phyloP scores from a whole-genome alignment of 2,797 vertebrate genomes.

The Platalea minor region DNA sequence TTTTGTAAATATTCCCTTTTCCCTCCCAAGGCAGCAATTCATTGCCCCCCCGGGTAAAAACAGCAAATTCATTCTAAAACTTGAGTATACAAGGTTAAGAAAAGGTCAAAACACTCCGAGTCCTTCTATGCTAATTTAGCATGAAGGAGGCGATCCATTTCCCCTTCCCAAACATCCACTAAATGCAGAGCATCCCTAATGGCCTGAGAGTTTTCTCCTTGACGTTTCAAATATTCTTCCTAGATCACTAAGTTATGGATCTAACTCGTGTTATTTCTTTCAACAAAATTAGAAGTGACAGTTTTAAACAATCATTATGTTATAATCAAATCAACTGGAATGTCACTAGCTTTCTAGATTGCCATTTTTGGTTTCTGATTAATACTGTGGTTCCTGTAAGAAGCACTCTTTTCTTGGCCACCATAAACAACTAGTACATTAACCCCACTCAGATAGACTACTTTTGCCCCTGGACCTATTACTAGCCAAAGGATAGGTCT shows the following conservation, averaged over 20 bases:
- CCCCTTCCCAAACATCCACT: constrained; percentile 16
- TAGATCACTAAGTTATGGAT: constrained; percentile 16
- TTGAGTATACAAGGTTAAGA: constrained; percentile 11
- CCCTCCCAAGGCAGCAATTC: neutral
- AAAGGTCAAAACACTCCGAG: constrained; percentile 35
- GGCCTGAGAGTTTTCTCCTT: constrained; percentile 17
- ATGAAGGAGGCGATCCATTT: constrained; percentile 37
- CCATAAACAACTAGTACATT: constrained; percentile 10
- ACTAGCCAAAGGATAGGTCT: neutral
- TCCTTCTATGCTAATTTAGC: constrained; percentile 38
- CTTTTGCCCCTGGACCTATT: neutral
- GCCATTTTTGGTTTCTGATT: constrained; percentile 56
- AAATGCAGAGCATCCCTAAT: constrained; percentile 42
- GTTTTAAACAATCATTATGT: constrained; percentile 54
- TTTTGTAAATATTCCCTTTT: neutral
- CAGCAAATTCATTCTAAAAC: constrained; percentile 19
- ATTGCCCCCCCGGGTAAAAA: neutral
- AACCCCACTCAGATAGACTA: neutral
- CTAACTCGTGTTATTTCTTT: constrained; percentile 33
- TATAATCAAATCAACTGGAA: constrained; percentile 65
- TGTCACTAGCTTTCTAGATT: constrained; percentile 46
- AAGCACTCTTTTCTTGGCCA: constrained; percentile 14
- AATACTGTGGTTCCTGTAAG: constrained; percentile 57
- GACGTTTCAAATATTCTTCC: neutral
- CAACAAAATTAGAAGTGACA: constrained; percentile 65